Conservation (phyloP, 2,113 vertebrate genomes). For the Pavo muticus region DNA sequence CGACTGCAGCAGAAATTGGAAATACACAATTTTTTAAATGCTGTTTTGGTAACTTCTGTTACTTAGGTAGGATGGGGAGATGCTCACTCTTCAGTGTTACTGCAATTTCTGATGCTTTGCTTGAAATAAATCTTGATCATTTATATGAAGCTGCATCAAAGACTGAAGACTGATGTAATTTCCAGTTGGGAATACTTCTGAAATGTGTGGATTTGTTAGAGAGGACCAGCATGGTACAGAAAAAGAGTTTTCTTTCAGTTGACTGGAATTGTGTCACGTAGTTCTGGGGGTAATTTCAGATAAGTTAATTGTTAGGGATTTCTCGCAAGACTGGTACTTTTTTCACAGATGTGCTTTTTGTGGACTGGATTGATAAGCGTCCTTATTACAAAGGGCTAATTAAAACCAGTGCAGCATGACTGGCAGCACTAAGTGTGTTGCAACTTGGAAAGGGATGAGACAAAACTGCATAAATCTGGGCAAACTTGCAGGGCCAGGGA, state of each 20-base stretch:
- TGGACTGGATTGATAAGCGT: conserved; percentile 30
- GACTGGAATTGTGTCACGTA: not conserved
- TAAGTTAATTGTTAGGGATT: conserved; percentile 60
- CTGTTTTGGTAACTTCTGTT: not conserved
- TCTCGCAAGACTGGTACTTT: conserved; percentile 52
- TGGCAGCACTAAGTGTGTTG: not conserved
- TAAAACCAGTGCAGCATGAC: conserved; percentile 47
- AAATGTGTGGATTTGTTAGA: not conserved
- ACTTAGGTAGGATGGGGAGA: not conserved
- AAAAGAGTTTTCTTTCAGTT: conserved; percentile 24
- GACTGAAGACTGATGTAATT: not conserved
- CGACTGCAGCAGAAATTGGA: not conserved
- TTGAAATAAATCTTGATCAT: not conserved
- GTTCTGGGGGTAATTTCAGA: conserved; percentile 38
- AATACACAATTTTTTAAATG: not conserved
- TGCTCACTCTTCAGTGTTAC: not conserved
- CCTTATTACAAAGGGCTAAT: conserved; percentile 63
- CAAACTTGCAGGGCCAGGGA: not conserved
- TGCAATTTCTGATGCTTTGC: not conserved
- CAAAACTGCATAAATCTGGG: not conserved
- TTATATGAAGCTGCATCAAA: not conserved
- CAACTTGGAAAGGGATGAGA: not conserved
- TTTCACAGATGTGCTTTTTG: conserved; percentile 41
- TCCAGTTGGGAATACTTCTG: not conserved
- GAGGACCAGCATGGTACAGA: not conserved